Evolutionary conservation across 2,113 vertebrate species (phyloP).

Genomic region (Pantherophis guttatus): DNA sequence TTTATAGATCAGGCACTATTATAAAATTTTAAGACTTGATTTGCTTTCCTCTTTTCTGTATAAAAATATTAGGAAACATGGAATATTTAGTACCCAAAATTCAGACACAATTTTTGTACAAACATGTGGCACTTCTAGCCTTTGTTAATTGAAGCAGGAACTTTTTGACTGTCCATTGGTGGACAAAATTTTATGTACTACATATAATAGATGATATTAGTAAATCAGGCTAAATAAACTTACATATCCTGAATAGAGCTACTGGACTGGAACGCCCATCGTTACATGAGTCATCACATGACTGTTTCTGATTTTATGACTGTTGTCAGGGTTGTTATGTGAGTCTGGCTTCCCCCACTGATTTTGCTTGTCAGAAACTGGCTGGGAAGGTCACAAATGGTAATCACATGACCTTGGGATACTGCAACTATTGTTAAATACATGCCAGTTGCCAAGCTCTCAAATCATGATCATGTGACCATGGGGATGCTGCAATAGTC

Average conservation of each 20-base stretch:
- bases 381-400: neutral
- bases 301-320: neutral
- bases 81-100: neutral
- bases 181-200: neutral
- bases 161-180: neutral
- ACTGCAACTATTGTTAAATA: neutral
- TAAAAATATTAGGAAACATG: neutral
- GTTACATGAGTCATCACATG: neutral
- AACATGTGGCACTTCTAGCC: neutral
- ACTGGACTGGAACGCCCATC: neutral
- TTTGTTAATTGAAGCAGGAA: neutral
- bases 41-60: constrained; percentile 1
- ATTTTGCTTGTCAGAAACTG: neutral
- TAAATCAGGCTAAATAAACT: neutral
- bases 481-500: neutral
- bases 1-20: neutral
- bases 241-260: neutral
- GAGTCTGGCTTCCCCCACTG: neutral
- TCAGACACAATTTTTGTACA: neutral
- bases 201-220: neutral
- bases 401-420: neutral
- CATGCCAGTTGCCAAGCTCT: neutral
- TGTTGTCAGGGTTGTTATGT: neutral
- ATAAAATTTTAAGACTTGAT: neutral
- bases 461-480: neutral